Conservation (phyloP, 2,113 vertebrate species). For the Cavia aperea region DNA sequence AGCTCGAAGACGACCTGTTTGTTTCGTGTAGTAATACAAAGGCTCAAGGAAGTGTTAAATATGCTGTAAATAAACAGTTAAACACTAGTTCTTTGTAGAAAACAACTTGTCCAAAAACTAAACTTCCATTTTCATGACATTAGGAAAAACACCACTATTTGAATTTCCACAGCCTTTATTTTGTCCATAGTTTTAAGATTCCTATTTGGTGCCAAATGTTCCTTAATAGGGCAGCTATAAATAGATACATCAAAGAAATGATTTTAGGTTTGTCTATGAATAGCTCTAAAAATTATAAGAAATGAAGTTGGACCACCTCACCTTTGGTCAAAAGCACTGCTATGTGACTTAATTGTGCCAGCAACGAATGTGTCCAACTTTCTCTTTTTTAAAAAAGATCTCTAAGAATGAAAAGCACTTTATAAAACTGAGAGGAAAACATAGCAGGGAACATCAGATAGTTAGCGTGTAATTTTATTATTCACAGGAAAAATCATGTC, state of each 20-base stretch:
- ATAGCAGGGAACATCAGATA: fast-evolving
- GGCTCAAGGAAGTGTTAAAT: not conserved
- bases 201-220: not conserved
- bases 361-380: not conserved
- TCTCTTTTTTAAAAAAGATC: not conserved
- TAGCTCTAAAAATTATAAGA: conserved; percentile 12
- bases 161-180: not conserved
- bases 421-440: not conserved
- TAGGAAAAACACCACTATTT: not conserved
- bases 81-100: not conserved
- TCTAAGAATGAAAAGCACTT: not conserved
- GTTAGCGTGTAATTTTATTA: not conserved
- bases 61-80: not conserved
- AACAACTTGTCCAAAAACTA: not conserved
- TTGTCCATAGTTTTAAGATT: not conserved
- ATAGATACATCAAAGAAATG: not conserved
- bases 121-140: not conserved
- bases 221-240: not conserved
- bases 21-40: not conserved
- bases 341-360: not conserved
- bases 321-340: not conserved
- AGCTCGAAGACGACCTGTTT: not conserved
- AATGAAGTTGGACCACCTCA: not conserved
- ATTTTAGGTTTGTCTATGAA: not conserved
- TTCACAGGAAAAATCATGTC: not conserved